Evolutionary conservation across 2,113 vertebrate genomes (phyloP).

Genomic region (Mesitornis unicolor): DNA sequence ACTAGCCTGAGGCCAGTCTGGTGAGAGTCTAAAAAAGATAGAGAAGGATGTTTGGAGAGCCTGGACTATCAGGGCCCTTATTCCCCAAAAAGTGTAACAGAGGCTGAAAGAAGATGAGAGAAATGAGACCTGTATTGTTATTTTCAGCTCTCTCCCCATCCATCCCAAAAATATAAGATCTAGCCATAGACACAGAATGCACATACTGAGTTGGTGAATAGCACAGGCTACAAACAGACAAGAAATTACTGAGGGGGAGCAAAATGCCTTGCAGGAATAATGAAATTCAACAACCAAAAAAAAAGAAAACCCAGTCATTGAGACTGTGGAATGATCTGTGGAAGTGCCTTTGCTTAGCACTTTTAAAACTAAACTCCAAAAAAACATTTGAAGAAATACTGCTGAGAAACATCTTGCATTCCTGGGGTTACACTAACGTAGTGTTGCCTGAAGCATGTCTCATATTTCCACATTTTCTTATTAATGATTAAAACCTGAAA

Average conservation of each 20-base stretch:
- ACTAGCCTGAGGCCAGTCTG: constrained; percentile 58
- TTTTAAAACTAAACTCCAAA: constrained; percentile 20
- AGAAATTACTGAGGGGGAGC: not conserved
- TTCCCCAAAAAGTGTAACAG: constrained; percentile 19
- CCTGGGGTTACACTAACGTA: not conserved
- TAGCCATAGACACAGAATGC: not conserved
- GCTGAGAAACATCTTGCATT: constrained; percentile 34
- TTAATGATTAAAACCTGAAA: constrained; percentile 27
- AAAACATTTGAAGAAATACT: constrained; percentile 9
- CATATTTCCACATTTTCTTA: not conserved
- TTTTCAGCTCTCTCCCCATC: not conserved
- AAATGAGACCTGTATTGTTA: not conserved
- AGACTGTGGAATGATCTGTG: not conserved
- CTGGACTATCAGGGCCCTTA: constrained; percentile 13
- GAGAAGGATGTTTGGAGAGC: constrained; percentile 14
- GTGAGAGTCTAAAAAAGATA: constrained; percentile 43
- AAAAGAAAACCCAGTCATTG: not conserved
- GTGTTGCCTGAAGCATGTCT: constrained; percentile 4
- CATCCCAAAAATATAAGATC: not conserved
- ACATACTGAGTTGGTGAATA: not conserved
- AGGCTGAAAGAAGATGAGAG: constrained; percentile 13
- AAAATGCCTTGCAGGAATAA: constrained; percentile 29
- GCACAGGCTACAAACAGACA: not conserved
- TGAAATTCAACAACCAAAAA: not conserved
- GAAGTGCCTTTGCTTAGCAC: not conserved